Evolutionary conservation across 2,888 invertebrate species (phyloP).

Genomic region (Odontomyia ornata): DNA sequence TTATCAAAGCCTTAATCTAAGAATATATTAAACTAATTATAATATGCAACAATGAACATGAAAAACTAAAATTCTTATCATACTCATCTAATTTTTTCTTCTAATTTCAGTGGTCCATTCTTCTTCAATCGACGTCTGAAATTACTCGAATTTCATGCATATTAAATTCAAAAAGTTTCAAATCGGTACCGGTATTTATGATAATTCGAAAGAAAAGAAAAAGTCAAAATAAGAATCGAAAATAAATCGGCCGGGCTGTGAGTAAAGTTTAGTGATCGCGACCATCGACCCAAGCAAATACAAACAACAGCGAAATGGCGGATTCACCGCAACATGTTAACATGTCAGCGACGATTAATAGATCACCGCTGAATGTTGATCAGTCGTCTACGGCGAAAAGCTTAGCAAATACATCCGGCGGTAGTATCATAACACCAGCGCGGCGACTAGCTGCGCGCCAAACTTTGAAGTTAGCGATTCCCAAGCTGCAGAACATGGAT

Average conservation of each 20-base stretch:
- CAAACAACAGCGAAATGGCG: slow-evolving; percentile 31
- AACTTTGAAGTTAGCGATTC: slow-evolving; percentile 62
- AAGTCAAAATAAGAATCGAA: background rate
- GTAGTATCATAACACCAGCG: slow-evolving; percentile 63
- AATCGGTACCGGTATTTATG: background rate
- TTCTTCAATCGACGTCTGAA: no score
- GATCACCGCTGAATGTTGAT: slow-evolving; percentile 25
- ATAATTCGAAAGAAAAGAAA: background rate
- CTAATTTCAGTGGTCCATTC: background rate
- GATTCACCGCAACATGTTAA: slow-evolving; percentile 28
- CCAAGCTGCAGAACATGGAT: slow-evolving; percentile 58
- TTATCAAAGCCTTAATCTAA: no score
- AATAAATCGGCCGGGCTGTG: background rate
- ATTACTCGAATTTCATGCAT: background rate
- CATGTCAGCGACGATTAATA: background rate
- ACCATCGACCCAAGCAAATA: background rate
- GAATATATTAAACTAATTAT: no score
- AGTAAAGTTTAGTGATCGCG: background rate
- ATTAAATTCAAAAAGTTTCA: background rate
- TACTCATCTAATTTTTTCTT: no score
- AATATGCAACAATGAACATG: no score
- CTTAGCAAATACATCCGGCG: background rate
- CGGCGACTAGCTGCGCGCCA: slow-evolving; percentile 63
- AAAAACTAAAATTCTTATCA: no score
- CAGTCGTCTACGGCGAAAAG: background rate